Evolutionary conservation across 1,140 invertebrate species (phyloP).

Genomic region (Penaeus indicus): DNA sequence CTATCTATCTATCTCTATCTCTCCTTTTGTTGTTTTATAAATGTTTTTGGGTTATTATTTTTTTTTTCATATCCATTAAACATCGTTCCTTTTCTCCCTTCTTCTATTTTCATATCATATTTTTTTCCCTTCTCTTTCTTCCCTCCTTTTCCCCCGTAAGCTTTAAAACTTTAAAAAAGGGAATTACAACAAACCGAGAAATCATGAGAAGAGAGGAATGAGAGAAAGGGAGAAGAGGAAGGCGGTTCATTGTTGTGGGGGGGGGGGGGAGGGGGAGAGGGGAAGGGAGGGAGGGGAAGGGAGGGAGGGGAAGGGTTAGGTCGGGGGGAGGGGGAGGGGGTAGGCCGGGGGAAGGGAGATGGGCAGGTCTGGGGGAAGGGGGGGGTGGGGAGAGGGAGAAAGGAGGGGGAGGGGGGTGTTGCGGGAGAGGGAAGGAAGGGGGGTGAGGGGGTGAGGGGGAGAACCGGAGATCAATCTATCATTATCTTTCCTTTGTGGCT

Average conservation of each 20-base stretch:
- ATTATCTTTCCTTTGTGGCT: too few relatives aligned
- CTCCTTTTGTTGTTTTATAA: too few relatives aligned
- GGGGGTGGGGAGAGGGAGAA: background rate
- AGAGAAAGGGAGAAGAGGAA: too few relatives aligned
- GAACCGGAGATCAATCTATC: too few relatives aligned
- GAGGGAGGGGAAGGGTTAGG: background rate
- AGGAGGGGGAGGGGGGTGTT: background rate
- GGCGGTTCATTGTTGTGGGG: too few relatives aligned
- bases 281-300: background rate
- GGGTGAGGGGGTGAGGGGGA: background rate
- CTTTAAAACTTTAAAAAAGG: background rate
- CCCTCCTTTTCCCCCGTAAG: background rate
- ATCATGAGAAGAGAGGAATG: background rate
- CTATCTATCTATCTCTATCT: background rate
- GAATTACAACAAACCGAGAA: too few relatives aligned
- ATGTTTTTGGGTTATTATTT: too few relatives aligned
- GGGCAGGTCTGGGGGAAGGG: background rate
- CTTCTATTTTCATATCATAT: background rate
- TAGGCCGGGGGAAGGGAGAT: slow-evolving; percentile 8
- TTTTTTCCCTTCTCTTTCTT: background rate
- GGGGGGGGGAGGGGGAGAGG: background rate
- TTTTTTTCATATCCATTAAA: too few relatives aligned
- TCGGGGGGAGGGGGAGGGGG: background rate
- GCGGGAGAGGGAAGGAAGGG: background rate
- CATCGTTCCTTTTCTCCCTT: background rate